Conservation (phyloP, 2,888 invertebrate species). For the Hybos culiciformis region DNA sequence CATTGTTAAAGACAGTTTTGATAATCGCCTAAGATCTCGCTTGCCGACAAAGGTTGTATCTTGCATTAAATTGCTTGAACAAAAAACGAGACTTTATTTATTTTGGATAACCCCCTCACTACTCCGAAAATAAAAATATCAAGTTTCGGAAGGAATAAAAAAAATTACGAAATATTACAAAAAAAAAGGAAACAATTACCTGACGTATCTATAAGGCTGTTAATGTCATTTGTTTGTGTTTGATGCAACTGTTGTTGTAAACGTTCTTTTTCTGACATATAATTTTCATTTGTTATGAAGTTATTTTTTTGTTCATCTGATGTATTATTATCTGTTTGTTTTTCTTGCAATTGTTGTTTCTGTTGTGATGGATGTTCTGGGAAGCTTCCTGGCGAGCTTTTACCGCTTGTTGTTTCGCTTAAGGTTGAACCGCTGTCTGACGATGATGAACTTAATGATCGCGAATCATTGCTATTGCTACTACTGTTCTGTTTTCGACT, state of each 20-base stretch:
- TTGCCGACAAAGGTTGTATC: too few relatives aligned
- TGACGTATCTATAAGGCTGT: constrained; percentile 2
- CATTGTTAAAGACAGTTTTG: too few relatives aligned
- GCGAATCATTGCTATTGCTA: constrained; percentile 18
- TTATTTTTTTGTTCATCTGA: background rate
- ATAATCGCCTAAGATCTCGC: too few relatives aligned
- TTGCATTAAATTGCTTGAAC: too few relatives aligned
- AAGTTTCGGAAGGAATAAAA: too few relatives aligned
- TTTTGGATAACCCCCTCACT: too few relatives aligned
- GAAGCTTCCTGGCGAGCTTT: constrained; percentile 27
- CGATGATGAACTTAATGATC: constrained; percentile 14
- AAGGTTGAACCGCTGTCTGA: too few relatives aligned
- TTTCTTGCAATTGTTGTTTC: background rate
- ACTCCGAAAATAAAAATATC: too few relatives aligned
- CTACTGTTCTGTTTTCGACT: constrained; percentile 1
- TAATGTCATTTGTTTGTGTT: background rate
- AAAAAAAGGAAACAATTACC: background rate
- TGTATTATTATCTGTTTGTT: constrained; percentile 10
- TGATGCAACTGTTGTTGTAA: background rate
- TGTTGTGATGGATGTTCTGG: constrained; percentile 18
- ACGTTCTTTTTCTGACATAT: constrained; percentile 1
- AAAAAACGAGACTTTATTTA: too few relatives aligned
- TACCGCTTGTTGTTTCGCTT: constrained; percentile 20
- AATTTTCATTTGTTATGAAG: constrained; percentile 1
- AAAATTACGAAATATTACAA: background rate